Base-by-base conservation (phyloP, 2,113 vertebrate species). In the Colinus virginianus region DNA sequence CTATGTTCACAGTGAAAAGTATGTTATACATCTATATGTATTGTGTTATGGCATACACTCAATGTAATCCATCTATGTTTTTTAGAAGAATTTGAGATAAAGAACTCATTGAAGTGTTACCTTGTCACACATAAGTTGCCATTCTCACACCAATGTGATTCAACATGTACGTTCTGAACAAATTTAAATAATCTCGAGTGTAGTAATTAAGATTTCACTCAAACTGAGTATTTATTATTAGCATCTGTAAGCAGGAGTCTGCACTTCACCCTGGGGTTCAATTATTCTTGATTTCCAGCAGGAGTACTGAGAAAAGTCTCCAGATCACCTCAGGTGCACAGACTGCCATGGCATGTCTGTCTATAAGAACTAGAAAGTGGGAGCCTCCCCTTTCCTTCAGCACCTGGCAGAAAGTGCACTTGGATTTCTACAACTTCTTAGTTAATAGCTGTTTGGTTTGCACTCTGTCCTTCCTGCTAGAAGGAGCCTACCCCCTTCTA, bases 111-210 rank as follows among this genome's bases (percentile, higher is more conserved):
- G n/a, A 80, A 86, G 17, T 34, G 40, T 74, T 51, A 21, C 13
- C 20, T 26, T 34, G 36, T 55, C 67, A 81, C 75, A 62, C 71
- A 9, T 23, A 55, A 70, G 40, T 90, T 90, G 66, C 25, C 48
- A 8, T 88, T 28, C 46, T 20, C 22, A 51, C 43, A n/a, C 83
- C 45, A 48, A 9, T 11, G 21, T 59, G 28, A 51, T 48, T 53
- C 20, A 62, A 66, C 1, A 23, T 58, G 70, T 51, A 46, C 56
- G 34, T 81, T 78, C 19, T 62, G 56, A 87, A 45, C 70, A 87
- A 90, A 92, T 90, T 12, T 45, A 76, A 90, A 67, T 79, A 63
- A 95, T 87, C 88, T 90, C 63, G 8, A 59, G 84, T 55, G 74
- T 46, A 40, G 67, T 55, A 90, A 84, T 89, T 82, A 93, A 70